A percentile compares a stretch with the other conserved stretches of the same genome.
phyloP scores from a whole-genome alignment of 2,797 vertebrate genomes.

The Pseudochirops corinnae region DNA sequence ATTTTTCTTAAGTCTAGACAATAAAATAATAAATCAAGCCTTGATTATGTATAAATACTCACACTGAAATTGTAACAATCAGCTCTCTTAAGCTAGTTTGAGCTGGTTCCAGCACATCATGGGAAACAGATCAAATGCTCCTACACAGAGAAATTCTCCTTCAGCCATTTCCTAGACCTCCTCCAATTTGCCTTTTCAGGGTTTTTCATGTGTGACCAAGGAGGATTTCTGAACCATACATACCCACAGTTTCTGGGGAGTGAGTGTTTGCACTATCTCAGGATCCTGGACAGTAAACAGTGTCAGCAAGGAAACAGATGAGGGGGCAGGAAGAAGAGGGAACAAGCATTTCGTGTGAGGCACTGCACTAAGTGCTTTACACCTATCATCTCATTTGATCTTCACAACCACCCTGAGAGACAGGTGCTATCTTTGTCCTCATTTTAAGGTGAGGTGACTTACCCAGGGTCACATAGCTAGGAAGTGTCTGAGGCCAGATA shows the following conservation, averaged over 20 bases:
- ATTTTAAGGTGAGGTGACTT: background rate
- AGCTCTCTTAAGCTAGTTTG: background rate
- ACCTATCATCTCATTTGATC: background rate
- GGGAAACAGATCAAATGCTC: background rate
- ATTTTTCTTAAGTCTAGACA: background rate
- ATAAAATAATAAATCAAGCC: background rate
- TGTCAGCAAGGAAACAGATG: background rate
- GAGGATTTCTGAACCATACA: background rate
- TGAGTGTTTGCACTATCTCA: background rate
- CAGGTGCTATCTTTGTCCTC: background rate
- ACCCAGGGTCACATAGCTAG: background rate
- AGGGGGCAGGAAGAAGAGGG: background rate
- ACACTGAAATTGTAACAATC: background rate
- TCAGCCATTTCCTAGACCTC: background rate
- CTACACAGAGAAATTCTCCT: background rate
- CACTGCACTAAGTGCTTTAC: background rate
- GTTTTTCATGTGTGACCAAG: background rate
- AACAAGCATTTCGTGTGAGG: background rate
- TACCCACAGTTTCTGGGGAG: background rate
- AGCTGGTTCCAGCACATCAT: background rate
- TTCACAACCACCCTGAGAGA: background rate
- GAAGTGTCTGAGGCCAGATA: background rate
- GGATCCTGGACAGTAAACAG: background rate
- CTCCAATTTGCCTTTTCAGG: background rate
- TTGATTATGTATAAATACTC: background rate